Conservation (phyloP, 1,140 invertebrate species). For the Diorhabda elongata region DNA sequence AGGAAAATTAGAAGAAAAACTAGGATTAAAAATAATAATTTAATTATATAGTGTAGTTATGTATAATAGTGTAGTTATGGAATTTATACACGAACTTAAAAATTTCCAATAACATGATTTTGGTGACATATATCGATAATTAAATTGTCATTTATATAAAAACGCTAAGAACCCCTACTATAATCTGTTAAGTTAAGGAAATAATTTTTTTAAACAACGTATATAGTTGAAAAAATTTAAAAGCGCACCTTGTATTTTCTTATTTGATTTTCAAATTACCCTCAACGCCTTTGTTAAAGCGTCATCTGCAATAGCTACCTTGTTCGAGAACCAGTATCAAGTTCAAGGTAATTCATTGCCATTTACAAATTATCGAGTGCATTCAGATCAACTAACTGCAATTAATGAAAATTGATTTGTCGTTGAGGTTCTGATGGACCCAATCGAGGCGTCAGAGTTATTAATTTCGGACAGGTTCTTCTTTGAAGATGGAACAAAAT, state of each 20-base stretch:
- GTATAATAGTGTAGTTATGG: too few relatives aligned
- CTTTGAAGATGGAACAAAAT: background rate
- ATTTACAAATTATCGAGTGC: constrained; percentile 27
- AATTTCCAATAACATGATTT: too few relatives aligned
- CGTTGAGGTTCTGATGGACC: constrained; percentile 2
- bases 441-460: background rate
- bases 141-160: too few relatives aligned
- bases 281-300: background rate
- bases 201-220: too few relatives aligned
- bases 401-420: background rate
- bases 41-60: too few relatives aligned
- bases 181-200: too few relatives aligned
- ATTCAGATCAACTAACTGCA: constrained; percentile 13
- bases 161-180: too few relatives aligned
- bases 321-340: constrained; percentile 14
- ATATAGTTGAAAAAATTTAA: background rate
- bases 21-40: too few relatives aligned
- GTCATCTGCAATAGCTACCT: background rate
- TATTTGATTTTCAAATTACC: background rate
- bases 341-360: constrained; percentile 36
- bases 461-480: constrained; percentile 10
- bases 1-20: too few relatives aligned
- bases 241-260: background rate
- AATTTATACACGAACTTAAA: too few relatives aligned
- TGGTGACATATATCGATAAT: too few relatives aligned